Evolutionary conservation across 2,888 invertebrate species (phyloP).

Genomic region (Diplolepis rosae): DNA sequence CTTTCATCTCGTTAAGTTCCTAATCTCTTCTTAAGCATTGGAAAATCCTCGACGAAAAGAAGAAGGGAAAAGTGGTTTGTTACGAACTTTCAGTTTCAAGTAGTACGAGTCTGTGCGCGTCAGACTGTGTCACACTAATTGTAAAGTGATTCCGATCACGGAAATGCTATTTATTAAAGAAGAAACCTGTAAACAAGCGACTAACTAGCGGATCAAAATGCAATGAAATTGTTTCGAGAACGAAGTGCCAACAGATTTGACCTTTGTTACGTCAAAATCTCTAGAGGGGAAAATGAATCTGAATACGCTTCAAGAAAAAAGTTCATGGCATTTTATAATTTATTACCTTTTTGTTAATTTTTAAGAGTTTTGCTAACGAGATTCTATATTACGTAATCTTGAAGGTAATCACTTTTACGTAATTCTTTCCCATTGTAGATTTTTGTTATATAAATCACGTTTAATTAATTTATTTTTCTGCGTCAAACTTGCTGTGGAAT

Average conservation of each 20-base stretch:
- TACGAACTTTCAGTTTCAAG: not conserved
- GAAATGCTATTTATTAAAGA: not conserved
- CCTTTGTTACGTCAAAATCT: not conserved
- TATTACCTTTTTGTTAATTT: too few species aligned
- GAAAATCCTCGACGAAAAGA: not conserved
- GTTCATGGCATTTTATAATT: not conserved
- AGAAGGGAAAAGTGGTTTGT: not conserved
- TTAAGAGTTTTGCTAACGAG: too few species aligned
- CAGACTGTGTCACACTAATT: not conserved
- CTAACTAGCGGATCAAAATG: not conserved
- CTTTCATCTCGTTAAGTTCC: not conserved
- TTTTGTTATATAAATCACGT: too few species aligned
- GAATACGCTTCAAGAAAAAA: not conserved
- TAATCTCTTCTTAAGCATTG: not conserved
- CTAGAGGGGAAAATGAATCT: not conserved
- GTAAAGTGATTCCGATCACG: not conserved
- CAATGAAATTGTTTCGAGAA: not conserved
- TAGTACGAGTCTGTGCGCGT: not conserved
- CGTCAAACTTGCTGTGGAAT: too few species aligned
- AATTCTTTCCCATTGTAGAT: too few species aligned
- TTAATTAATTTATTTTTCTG: too few species aligned
- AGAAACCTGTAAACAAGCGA: slow-evolving; percentile 14
- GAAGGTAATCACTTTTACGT: too few species aligned
- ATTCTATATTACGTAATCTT: too few species aligned
- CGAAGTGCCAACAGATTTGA: not conserved